A percentile compares a stretch with the other conserved stretches of the same genome.
These are phyloP conservation scores for Brachionus angularis DNA, from an alignment of 1,140 invertebrate species.

Conservation along the genomic window DNA sequence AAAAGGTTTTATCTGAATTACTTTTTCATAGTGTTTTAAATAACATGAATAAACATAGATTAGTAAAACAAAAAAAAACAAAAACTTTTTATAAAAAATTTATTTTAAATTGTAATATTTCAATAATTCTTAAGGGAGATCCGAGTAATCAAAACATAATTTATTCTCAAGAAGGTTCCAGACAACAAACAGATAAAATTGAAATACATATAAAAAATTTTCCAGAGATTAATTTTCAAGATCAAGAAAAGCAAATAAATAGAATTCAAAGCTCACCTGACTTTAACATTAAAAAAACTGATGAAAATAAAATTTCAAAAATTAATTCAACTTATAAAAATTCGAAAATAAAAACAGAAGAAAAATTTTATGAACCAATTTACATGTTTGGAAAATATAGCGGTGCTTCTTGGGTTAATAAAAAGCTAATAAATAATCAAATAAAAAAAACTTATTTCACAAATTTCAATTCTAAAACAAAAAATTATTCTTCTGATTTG, in stretches of 20 bases:
- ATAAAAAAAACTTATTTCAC: not conserved
- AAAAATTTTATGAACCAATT: not conserved
- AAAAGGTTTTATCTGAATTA: conserved; percentile 36
- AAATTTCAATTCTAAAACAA: not conserved
- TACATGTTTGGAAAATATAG: conserved; percentile 23
- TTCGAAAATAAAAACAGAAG: not conserved
- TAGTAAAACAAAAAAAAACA: not conserved
- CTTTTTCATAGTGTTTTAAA: conserved; percentile 28
- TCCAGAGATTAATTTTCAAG: conserved; percentile 24
- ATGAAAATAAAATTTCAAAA: too few relatives aligned
- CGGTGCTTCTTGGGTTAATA: conserved; percentile 12
- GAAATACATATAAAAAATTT: conserved; percentile 41
- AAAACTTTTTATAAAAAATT: not conserved
- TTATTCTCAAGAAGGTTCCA: not conserved
- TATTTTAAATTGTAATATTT: not conserved
- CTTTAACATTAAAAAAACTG: too few relatives aligned
- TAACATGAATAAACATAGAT: conserved; percentile 31
- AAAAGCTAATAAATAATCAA: not conserved
- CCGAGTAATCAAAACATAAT: not conserved
- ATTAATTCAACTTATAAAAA: too few relatives aligned
- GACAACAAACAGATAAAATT: conserved; percentile 9
- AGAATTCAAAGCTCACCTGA: not conserved
- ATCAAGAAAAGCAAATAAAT: too few relatives aligned
- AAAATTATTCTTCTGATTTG: conserved; percentile 5
- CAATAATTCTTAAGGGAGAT: not conserved